These are phyloP conservation scores for Diloba caeruleocephala DNA, from an alignment of 2,888 invertebrate species.

Conservation along the genomic window DNA sequence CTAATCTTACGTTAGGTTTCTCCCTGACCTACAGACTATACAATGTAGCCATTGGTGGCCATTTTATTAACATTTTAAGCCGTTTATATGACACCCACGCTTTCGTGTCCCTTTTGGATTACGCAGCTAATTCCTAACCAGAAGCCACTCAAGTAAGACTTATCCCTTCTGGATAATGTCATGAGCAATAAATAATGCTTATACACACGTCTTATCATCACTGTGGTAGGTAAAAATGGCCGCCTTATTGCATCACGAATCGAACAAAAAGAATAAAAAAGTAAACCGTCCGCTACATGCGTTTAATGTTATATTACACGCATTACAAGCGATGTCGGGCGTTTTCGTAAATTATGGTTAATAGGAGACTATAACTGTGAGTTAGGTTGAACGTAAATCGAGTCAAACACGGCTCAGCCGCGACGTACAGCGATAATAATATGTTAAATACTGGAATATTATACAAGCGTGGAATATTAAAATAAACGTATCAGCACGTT, in stretches of 20 bases:
- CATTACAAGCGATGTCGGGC: slow-evolving; percentile 57
- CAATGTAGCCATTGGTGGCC: no score
- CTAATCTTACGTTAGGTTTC: no score
- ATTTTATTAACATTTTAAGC: no score
- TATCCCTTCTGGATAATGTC: neutral
- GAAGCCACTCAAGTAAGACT: no score
- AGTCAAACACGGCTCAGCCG: slow-evolving; percentile 42
- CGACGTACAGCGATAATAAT: slow-evolving; percentile 43
- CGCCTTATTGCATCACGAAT: slow-evolving; percentile 22
- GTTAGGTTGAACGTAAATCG: slow-evolving; percentile 55
- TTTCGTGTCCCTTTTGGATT: no score
- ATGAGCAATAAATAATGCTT: neutral
- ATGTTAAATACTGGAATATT: slow-evolving; percentile 56
- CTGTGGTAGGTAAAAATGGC: slow-evolving; percentile 34
- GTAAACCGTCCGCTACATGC: slow-evolving; percentile 41
- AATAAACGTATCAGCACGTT: slow-evolving; percentile 55
- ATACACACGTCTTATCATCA: slow-evolving; percentile 11
- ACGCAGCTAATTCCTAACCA: no score
- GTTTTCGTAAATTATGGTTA: slow-evolving; percentile 74
- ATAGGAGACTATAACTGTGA: slow-evolving; percentile 67
- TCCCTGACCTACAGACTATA: no score
- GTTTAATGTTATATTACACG: slow-evolving; percentile 50
- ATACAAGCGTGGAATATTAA: slow-evolving; percentile 45
- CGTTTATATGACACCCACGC: no score
- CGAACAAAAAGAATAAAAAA: slow-evolving; percentile 28